Evolutionary conservation across 2,888 invertebrate genomes (phyloP), one percentile per base, ranked within the genome.

Genomic region (Nowickia ferox): DNA sequence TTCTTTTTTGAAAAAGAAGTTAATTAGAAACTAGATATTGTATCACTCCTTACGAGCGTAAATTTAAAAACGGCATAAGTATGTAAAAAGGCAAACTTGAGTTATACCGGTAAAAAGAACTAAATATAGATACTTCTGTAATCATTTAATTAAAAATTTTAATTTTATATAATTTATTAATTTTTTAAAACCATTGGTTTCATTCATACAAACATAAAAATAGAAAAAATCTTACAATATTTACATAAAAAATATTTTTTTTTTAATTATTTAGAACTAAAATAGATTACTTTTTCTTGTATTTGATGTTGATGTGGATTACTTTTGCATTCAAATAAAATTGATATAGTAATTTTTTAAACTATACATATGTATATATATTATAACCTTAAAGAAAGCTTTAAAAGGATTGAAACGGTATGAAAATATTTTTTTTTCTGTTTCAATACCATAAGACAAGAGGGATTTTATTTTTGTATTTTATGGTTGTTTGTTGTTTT

Each of bases 141-240:
- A 76, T 77, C 46, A 42, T 48, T 85, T 88, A 87, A 87, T 87
- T 88, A 88, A 88, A 88, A 89, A 88, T 87, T 89, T 90, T 88
- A 89, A 89, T 89, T 89, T 85, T 80, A 86, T 86, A 86, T 88
- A 87, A 87, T 88, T 88, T 88, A 87, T 87, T 88, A 87, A 87
- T 89, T 89, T 88, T 90, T 89, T 85, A 87, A 89, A 89, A 90
- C 89, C 89, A 89, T 89, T 89, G 89, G 89, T 90, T 89, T 89
- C 88, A 89, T 91, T 89, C 88, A 89, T 91, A 90, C 89, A 91
- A 90, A 90, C 90, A 90, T 90, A 90, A 90, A 90, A 90, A 90
- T 90, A 90, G 90, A 89, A 90, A 90, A 90, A 90, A 90, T 90
- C 89, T 89, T 90, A 90, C 89, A 90, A 89, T 90, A 90, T 90